A percentile compares a stretch with the other conserved stretches of the same genome.
Conservation (phyloP, 2,113 vertebrate species). For the Cyanoramphus novaezelandiae region DNA sequence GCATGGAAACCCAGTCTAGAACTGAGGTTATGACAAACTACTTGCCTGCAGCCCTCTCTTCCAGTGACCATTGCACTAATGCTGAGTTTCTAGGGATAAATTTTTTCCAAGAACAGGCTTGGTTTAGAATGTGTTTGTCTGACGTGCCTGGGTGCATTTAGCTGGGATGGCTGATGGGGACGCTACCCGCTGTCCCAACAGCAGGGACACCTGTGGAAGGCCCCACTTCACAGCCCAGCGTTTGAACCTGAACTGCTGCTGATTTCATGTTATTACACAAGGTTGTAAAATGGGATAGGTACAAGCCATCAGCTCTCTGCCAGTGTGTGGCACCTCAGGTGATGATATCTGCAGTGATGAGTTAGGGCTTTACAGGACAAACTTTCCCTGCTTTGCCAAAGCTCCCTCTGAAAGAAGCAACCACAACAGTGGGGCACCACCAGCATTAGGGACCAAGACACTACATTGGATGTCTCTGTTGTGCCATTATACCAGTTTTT, state of each 20-base stretch:
- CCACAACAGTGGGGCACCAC: background rate
- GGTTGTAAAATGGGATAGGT: background rate
- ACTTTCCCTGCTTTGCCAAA: background rate
- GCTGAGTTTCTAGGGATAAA: background rate
- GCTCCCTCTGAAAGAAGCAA: background rate
- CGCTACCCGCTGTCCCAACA: background rate
- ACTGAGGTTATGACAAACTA: background rate
- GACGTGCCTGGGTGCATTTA: fast-evolving
- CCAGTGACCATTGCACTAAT: background rate
- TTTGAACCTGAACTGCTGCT: background rate
- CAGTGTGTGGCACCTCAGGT: background rate
- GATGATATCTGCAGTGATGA: background rate
- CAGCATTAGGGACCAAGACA: background rate
- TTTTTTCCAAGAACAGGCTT: background rate
- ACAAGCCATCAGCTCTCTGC: background rate
- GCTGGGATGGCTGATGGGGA: background rate
- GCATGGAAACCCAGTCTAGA: background rate
- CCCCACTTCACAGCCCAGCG: background rate
- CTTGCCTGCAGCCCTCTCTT: background rate
- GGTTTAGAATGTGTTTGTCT: background rate
- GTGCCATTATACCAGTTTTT: background rate
- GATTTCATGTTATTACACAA: background rate
- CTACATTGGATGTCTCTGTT: background rate
- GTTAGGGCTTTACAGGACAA: background rate
- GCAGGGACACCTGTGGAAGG: background rate